Evolutionary conservation across 1,140 invertebrate genomes (phyloP).

Genomic region (Musca domestica): DNA sequence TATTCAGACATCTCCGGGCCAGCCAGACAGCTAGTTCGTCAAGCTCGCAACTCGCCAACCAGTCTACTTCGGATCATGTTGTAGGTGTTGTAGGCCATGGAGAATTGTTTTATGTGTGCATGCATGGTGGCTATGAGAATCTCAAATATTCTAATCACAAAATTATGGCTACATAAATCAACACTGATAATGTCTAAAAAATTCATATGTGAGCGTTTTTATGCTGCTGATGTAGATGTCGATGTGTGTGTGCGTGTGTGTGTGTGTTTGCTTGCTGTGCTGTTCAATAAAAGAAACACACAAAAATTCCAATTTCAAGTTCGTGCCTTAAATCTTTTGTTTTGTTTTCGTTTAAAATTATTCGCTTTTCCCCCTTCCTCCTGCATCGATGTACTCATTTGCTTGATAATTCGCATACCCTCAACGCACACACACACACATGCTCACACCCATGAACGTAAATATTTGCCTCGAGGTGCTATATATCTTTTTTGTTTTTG

Average conservation of each 20-base stretch:
- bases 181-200: no score
- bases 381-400: not conserved
- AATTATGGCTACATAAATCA: no score
- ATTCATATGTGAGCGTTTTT: not conserved
- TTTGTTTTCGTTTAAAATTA: not conserved
- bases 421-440: not conserved
- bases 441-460: not conserved
- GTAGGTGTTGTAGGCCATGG: not conserved
- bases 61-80: not conserved
- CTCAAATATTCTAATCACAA: no score
- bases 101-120: no score
- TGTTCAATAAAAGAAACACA: not conserved
- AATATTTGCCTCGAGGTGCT: conserved; percentile 11
- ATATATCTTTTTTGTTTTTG: not conserved
- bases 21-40: no score
- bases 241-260: not conserved
- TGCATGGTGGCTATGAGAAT: not conserved
- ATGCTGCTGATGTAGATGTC: not conserved
- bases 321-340: conserved; percentile 18
- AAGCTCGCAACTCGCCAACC: not conserved
- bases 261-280: not conserved
- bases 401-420: not conserved
- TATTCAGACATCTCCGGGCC: no score
- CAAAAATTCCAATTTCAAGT: conserved; percentile 16
- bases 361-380: not conserved